phyloP scores from a whole-genome alignment of 2,113 vertebrate genomes.

The Alexandromys fortis region DNA sequence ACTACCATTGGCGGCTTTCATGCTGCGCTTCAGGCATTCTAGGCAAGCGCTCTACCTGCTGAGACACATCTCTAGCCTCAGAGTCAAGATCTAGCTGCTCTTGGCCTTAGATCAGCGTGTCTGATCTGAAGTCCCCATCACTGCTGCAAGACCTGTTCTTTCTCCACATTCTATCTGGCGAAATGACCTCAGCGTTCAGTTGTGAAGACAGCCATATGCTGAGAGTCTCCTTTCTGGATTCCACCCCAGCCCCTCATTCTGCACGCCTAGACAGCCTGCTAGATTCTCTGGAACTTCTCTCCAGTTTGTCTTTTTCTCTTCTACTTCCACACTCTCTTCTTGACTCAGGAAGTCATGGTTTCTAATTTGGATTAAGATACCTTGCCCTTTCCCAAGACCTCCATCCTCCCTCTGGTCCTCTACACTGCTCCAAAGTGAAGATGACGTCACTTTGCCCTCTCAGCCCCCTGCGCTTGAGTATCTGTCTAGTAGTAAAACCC shows the following conservation, averaged over 20 bases:
- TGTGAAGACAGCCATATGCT: neutral
- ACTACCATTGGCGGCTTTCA: neutral
- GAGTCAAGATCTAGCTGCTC: neutral
- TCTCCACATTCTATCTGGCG: neutral
- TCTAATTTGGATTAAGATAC: neutral
- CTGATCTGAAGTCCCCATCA: neutral
- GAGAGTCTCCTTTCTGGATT: neutral
- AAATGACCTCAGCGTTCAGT: neutral
- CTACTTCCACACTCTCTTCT: neutral
- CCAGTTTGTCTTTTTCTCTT: neutral
- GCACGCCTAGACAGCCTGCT: neutral
- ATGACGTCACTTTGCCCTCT: neutral
- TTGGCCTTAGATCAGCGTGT: neutral
- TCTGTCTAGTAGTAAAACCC: neutral
- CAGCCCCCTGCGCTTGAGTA: neutral
- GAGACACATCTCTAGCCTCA: neutral
- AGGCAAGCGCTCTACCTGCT: neutral
- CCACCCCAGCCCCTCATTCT: too few species aligned
- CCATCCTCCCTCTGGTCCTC: fast-evolving
- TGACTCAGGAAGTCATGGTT: neutral
- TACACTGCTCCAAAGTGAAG: neutral
- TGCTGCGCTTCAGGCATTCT: neutral
- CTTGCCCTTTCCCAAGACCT: neutral
- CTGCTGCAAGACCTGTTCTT: neutral
- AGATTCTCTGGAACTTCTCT: neutral